Percentiles rank a stretch among this genome's conserved stretches.
Evolutionary conservation across 2,797 vertebrate species (phyloP).

Genomic region (Cryptoprocta ferox): DNA sequence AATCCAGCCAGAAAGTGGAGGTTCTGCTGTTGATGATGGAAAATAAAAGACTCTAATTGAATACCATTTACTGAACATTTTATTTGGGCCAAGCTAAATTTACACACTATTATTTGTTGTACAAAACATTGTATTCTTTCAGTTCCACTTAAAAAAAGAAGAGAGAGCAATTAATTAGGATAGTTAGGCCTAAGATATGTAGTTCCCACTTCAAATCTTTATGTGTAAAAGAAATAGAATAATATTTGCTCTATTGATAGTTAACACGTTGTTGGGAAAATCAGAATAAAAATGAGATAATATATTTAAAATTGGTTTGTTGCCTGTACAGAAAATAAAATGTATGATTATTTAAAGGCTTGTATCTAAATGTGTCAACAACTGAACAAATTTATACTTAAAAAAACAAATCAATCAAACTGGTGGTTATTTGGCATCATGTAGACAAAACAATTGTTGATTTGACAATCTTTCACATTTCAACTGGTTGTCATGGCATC

Average conservation of each 20-base stretch:
- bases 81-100: not conserved
- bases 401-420: slow-evolving; percentile 60
- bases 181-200: not conserved
- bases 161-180: not conserved
- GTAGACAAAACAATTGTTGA: slow-evolving; percentile 57
- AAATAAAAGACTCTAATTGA: not conserved
- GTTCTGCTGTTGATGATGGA: not conserved
- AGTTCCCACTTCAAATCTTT: not conserved
- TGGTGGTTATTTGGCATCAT: slow-evolving; percentile 25
- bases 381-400: slow-evolving; percentile 6
- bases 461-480: slow-evolving; percentile 64
- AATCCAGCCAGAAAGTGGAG: not conserved
- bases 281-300: slow-evolving; percentile 51
- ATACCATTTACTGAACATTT: not conserved
- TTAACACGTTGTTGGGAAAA: not conserved
- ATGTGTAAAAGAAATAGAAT: slow-evolving; percentile 10
- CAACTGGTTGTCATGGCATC: slow-evolving; percentile 50
- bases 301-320: slow-evolving; percentile 29
- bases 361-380: slow-evolving; percentile 22
- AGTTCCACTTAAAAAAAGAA: slow-evolving; percentile 16
- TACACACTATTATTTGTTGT: not conserved
- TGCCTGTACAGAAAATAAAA: slow-evolving; percentile 8
- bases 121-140: not conserved
- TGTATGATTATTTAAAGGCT: not conserved
- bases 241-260: slow-evolving; percentile 2